Evolutionary conservation across 2,113 vertebrate species (phyloP).

Genomic region (Herpetotheres cachinnans): DNA sequence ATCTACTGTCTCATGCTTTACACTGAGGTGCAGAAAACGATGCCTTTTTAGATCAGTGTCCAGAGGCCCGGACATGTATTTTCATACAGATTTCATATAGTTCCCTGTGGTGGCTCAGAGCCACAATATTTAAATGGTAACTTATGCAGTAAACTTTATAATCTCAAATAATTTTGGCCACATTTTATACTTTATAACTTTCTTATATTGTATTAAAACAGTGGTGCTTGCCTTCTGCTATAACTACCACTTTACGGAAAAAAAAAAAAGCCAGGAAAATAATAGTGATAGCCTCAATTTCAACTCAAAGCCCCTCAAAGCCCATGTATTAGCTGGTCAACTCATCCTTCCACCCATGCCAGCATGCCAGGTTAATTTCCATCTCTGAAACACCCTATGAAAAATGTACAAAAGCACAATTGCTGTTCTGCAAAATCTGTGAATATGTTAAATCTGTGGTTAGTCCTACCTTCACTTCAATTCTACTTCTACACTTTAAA

Average conservation of each 20-base stretch:
- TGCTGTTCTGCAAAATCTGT: background rate
- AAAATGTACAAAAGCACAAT: background rate
- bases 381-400: background rate
- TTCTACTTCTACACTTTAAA: background rate
- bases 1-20: background rate
- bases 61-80: background rate
- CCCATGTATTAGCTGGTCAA: too few relatives aligned
- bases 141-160: background rate
- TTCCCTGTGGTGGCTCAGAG: background rate
- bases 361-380: background rate
- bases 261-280: background rate
- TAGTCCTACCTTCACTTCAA: background rate
- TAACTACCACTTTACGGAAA: background rate
- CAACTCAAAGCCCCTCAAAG: background rate
- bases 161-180: background rate
- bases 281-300: background rate
- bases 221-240: background rate
- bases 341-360: background rate
- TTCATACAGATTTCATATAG: background rate
- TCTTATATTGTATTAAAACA: background rate
- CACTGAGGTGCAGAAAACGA: background rate
- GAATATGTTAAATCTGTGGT: background rate
- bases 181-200: background rate
- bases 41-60: background rate
- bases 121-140: background rate